These are phyloP conservation scores for Simalia tracyae DNA, from an alignment of 2,797 vertebrate genomes.

Conservation along the genomic window DNA sequence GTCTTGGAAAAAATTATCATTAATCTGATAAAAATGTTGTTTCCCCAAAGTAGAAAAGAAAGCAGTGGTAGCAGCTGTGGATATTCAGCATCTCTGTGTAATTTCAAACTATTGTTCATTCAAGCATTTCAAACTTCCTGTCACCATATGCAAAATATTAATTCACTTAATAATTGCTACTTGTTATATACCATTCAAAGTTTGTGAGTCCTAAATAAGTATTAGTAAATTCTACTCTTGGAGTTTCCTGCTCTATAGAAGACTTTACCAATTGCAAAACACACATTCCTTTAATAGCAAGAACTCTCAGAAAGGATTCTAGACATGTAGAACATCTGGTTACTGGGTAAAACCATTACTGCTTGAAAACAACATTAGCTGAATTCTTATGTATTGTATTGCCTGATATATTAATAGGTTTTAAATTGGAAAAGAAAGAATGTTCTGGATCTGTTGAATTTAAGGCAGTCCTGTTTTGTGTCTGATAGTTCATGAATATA, in stretches of 20 bases:
- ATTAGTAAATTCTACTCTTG: not conserved
- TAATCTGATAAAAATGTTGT: not conserved
- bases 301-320: not conserved
- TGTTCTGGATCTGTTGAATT: not conserved
- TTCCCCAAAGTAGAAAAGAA: not conserved
- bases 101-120: not conserved
- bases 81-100: not conserved
- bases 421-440: not conserved
- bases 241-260: not conserved
- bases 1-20: not conserved
- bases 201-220: not conserved
- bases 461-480: not conserved
- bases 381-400: not conserved
- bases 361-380: not conserved
- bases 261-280: not conserved
- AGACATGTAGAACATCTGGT: not conserved
- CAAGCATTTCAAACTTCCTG: constrained; percentile 20
- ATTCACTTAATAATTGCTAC: constrained; percentile 21
- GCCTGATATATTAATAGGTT: not conserved
- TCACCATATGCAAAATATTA: constrained; percentile 12
- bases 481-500: not conserved
- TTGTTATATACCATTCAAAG: not conserved
- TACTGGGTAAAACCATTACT: not conserved
- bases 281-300: not conserved
- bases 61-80: not conserved